A percentile compares a stretch with the other conserved stretches of the same genome.
These are phyloP conservation scores for Augochlora pura DNA, from an alignment of 1,140 invertebrate genomes.

Conservation along the genomic window DNA sequence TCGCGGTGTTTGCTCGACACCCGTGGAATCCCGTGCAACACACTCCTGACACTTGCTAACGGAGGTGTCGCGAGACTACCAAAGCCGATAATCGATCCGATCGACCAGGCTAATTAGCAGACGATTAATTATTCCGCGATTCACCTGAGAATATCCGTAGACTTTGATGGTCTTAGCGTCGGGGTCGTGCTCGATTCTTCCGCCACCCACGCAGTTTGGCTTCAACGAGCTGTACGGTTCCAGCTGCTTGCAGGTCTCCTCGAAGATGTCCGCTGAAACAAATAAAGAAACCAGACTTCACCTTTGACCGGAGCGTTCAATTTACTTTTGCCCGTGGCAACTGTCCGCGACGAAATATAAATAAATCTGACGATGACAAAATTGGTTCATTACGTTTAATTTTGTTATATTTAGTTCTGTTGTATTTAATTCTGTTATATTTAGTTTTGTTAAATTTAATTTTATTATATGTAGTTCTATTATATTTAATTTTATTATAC, in stretches of 20 bases:
- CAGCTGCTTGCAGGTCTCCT: constrained; percentile 81
- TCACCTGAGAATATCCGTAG: constrained; percentile 92
- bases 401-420: too few species aligned
- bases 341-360: too few species aligned
- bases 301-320: too few species aligned
- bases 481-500: too few species aligned
- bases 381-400: too few species aligned
- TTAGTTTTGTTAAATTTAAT: too few species aligned
- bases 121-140: constrained; percentile 8
- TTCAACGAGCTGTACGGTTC: constrained; percentile 79
- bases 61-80: neutral
- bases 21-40: too few species aligned
- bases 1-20: neutral
- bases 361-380: too few species aligned
- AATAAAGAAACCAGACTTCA: constrained; percentile 21
- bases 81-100: neutral
- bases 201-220: constrained; percentile 90
- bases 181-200: constrained; percentile 89
- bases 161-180: constrained; percentile 88
- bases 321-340: too few species aligned
- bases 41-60: too few species aligned
- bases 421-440: too few species aligned
- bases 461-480: too few species aligned
- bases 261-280: constrained; percentile 85
- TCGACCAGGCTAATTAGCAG: neutral